Conservation (phyloP, 1,140 invertebrate genomes). For the Apis florea region DNA sequence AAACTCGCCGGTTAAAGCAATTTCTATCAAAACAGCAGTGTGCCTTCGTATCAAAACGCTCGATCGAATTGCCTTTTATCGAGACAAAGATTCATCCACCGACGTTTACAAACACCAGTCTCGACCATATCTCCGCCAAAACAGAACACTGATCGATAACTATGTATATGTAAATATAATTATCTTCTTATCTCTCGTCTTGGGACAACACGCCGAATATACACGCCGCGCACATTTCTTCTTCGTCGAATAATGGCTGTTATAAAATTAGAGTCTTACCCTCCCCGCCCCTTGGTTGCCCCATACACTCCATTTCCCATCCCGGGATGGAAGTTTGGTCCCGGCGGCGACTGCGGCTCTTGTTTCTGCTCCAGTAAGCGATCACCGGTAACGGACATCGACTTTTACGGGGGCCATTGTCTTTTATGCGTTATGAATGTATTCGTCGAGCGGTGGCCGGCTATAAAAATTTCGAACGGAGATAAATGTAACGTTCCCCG, state of each 20-base stretch:
- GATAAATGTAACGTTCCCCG: slow-evolving; percentile 26
- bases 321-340: slow-evolving; percentile 2
- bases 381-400: slow-evolving; percentile 40
- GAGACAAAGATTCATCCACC: too few species aligned
- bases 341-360: neutral
- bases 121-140: too few species aligned
- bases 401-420: slow-evolving; percentile 48
- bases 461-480: slow-evolving; percentile 41
- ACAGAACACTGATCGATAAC: slow-evolving; percentile 23
- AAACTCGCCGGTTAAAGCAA: too few species aligned
- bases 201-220: slow-evolving; percentile 26
- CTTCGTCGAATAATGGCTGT: slow-evolving; percentile 29
- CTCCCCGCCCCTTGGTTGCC: neutral
- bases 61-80: too few species aligned
- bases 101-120: too few species aligned
- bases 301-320: slow-evolving; percentile 29
- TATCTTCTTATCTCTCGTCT: neutral
- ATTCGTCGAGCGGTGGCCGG: slow-evolving; percentile 16
- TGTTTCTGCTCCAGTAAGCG: slow-evolving; percentile 41
- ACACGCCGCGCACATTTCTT: slow-evolving; percentile 25
- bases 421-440: slow-evolving; percentile 48
- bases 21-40: too few species aligned
- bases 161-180: too few species aligned
- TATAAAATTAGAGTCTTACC: slow-evolving; percentile 34
- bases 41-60: too few species aligned